These are phyloP conservation scores for Emys orbicularis DNA, from an alignment of 2,797 vertebrate species.

Conservation along the genomic window DNA sequence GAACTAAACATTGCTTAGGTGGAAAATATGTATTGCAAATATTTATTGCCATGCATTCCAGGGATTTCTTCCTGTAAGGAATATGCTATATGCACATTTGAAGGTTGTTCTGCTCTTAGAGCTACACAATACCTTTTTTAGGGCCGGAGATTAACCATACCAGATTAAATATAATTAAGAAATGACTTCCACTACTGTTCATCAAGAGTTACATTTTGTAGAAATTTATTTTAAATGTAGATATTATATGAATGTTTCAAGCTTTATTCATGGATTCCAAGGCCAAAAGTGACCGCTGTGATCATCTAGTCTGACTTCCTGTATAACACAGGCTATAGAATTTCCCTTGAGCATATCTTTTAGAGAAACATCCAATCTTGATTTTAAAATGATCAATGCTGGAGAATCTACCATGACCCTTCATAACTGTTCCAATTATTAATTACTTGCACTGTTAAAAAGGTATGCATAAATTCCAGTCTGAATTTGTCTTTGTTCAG, in stretches of 20 bases:
- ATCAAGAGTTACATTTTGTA: constrained; percentile 11
- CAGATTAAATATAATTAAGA: not conserved
- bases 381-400: not conserved
- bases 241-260: not conserved
- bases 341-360: not conserved
- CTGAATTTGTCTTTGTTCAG: not conserved
- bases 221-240: constrained; percentile 2
- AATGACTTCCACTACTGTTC: not conserved
- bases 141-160: not conserved
- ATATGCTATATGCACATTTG: not conserved
- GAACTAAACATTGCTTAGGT: not conserved
- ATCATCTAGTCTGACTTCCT: not conserved
- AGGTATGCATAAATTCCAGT: not conserved
- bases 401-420: not conserved
- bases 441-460: not conserved
- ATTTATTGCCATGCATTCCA: not conserved
- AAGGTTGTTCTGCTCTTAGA: not conserved
- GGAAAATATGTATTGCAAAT: not conserved
- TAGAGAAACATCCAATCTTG: not conserved
- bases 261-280: not conserved
- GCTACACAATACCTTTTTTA: not conserved
- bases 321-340: not conserved
- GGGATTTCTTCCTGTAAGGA: not conserved
- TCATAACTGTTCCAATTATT: not conserved
- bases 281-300: not conserved